Evolutionary conservation across 2,888 invertebrate genomes (phyloP), one percentile per base, ranked within the genome.

Genomic region (Ormyrus thymus): DNA sequence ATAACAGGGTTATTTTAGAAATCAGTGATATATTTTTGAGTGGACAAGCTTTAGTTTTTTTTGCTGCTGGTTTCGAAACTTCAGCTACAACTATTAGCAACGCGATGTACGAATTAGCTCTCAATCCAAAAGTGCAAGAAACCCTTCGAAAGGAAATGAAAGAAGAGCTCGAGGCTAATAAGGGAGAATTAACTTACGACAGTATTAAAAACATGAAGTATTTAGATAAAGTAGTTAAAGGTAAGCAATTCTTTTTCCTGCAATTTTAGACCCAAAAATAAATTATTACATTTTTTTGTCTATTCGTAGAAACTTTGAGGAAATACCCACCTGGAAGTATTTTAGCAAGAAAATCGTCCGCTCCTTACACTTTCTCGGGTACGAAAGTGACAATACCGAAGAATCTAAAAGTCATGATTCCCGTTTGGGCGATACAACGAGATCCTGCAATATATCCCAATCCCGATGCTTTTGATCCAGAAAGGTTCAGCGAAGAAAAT

Each of bases 11-110:
- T 29, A 4, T 74, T 65, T 2, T 82, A 89, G 89, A 86, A 68
- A 83, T 90, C 29, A 88, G 88, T 0, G 89, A 90, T 78, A 81
- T 79, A 3, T 80, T 88, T 7, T 82, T 90, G n/a, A 86, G 88
- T 1, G 89, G 91, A 0, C 90, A 91, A 69, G 87, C 89, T 3
- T 88, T 91, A 48, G 85, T 91, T n/a, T 91, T 92, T 83, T 90
- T 91, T 76, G 45, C 88, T 51, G 92, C 90, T 61, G 92, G 92
- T n/a, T 91, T 90, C 81, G 91, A 91, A 83, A 91, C 91, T 0
- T 91, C 91, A 0, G 90, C 91, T 0, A 87, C 90, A 0, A 89
- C 90, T 0, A 86, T 91, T 65, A 89, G 89, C 74, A 89, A 90
- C 81, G 86, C 87, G 13, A 83, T 90, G 7, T 90, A 90, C 81